Evolutionary conservation across 2,888 invertebrate genomes (phyloP).

Genomic region (Drosophila cognata): DNA sequence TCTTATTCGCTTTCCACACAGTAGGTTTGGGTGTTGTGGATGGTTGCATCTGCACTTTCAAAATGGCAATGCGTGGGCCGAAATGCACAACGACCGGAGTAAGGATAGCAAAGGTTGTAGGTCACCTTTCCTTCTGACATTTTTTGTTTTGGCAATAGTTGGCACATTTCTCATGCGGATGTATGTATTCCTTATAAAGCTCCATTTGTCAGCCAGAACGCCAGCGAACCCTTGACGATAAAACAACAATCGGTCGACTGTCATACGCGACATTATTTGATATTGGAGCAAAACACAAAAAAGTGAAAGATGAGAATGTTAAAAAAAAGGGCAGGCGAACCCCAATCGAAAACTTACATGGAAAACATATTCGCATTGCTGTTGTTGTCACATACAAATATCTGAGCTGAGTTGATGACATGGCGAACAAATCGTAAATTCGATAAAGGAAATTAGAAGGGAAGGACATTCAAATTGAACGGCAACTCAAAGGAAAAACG

Average conservation of each 20-base stretch:
- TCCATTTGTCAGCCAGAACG: slow-evolving; percentile 38
- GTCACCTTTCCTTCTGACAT: slow-evolving; percentile 41
- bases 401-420: slow-evolving; percentile 64
- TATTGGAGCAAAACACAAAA: slow-evolving; percentile 34
- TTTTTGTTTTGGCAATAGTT: slow-evolving; percentile 36
- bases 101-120: slow-evolving; percentile 58
- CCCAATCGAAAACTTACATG: slow-evolving; percentile 29
- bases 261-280: slow-evolving; percentile 55
- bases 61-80: slow-evolving; percentile 74
- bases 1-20: slow-evolving; percentile 10
- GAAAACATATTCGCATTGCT: slow-evolving; percentile 42
- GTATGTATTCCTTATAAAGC: slow-evolving; percentile 6
- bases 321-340: background rate
- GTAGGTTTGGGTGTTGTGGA: background rate
- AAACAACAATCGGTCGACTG: slow-evolving; percentile 62
- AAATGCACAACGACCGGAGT: slow-evolving; percentile 13
- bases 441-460: slow-evolving; percentile 81
- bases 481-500: slow-evolving; percentile 7
- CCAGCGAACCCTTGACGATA: slow-evolving; percentile 31
- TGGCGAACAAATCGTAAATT: slow-evolving; percentile 78
- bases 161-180: slow-evolving; percentile 25
- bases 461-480: slow-evolving; percentile 58
- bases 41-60: slow-evolving; percentile 41
- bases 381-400: slow-evolving; percentile 11
- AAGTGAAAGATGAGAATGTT: slow-evolving; percentile 10